Percentiles rank a stretch among this genome's conserved stretches.
phyloP scores from a whole-genome alignment of 2,888 invertebrate genomes.

The Meliscaeva auricollis region DNA sequence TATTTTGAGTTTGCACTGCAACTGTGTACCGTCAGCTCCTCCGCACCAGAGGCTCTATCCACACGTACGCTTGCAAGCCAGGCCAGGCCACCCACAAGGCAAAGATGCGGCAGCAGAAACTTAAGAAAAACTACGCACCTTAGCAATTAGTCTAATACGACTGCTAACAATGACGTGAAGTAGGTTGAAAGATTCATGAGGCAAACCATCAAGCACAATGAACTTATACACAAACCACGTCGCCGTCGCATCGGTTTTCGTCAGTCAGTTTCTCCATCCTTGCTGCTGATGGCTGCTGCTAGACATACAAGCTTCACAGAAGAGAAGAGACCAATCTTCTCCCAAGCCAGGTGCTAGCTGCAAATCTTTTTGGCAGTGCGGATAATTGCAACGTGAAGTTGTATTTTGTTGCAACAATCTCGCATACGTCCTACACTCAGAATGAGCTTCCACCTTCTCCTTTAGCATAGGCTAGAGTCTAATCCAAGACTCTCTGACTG shows the following conservation, averaged over 20 bases:
- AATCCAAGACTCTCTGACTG: neutral
- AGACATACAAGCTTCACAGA: neutral
- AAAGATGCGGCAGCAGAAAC: slow-evolving; percentile 45
- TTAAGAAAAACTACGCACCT: slow-evolving; percentile 62
- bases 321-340: slow-evolving; percentile 24
- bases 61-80: neutral
- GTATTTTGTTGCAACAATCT: slow-evolving; percentile 8
- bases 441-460: slow-evolving; percentile 48
- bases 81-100: slow-evolving; percentile 39
- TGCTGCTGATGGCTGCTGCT: neutral
- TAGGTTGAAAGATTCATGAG: slow-evolving; percentile 73
- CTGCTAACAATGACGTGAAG: slow-evolving; percentile 72
- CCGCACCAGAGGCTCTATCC: neutral
- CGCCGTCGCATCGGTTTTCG: no score
- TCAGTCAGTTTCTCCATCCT: slow-evolving; percentile 50
- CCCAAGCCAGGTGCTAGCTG: slow-evolving; percentile 42
- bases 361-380: slow-evolving; percentile 28
- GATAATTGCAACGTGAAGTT: slow-evolving; percentile 51
- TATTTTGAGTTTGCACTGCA: neutral
- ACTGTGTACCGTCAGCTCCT: neutral
- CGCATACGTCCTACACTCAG: slow-evolving; percentile 58
- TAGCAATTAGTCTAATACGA: slow-evolving; percentile 72
- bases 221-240: neutral
- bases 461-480: neutral
- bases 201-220: slow-evolving; percentile 36